Evolutionary conservation across 2,888 invertebrate species (phyloP).

Genomic region (Romanomermis culicivorax): DNA sequence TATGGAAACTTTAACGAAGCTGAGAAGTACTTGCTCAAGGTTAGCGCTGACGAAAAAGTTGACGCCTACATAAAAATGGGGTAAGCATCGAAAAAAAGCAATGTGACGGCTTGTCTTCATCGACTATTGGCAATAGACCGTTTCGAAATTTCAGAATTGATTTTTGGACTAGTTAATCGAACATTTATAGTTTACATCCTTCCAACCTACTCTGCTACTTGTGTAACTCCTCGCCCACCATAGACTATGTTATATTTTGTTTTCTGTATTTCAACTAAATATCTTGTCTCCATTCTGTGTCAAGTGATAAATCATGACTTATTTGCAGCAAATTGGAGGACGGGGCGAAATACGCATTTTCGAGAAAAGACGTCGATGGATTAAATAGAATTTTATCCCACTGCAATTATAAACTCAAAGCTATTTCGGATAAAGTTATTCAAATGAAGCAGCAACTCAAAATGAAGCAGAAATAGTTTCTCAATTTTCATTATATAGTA

Average conservation of each 20-base stretch:
- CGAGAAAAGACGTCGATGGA: slow-evolving; percentile 50
- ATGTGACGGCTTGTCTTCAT: not conserved
- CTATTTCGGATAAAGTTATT: slow-evolving; percentile 1
- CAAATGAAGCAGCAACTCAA: slow-evolving; percentile 3
- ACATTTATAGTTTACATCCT: no score
- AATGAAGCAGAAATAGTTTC: not conserved
- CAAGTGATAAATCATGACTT: not conserved
- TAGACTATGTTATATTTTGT: no score
- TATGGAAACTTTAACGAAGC: slow-evolving; percentile 51
- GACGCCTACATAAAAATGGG: slow-evolving; percentile 66
- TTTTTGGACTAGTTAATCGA: no score
- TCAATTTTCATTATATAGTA: no score
- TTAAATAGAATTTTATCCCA: slow-evolving; percentile 31
- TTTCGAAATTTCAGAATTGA: not conserved
- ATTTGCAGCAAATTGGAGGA: slow-evolving; percentile 37
- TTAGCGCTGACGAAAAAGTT: slow-evolving; percentile 62
- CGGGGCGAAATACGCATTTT: slow-evolving; percentile 53
- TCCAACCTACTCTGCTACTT: no score
- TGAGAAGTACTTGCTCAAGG: slow-evolving; percentile 57
- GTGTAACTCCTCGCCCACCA: no score
- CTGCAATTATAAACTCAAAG: slow-evolving; percentile 1
- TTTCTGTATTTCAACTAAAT: not conserved
- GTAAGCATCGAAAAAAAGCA: slow-evolving; percentile 37
- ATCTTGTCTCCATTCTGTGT: no score
- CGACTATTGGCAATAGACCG: no score